Conservation (phyloP, 2,797 vertebrate species). For the Phaenicophaeus curvirostris region DNA sequence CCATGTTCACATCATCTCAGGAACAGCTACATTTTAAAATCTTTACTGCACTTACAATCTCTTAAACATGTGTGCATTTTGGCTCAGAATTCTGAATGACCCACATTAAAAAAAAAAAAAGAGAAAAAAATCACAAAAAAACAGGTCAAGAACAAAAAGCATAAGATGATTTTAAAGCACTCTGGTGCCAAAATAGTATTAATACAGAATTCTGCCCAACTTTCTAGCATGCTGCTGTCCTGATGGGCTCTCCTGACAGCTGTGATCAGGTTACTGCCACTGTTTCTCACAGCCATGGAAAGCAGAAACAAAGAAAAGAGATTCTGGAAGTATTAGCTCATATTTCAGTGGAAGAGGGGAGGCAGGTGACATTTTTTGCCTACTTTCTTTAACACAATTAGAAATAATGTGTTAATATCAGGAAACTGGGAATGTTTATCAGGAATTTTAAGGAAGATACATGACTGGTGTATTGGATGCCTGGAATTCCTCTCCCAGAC, state of each 20-base stretch:
- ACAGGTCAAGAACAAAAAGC: neutral
- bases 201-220: neutral
- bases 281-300: accelerated
- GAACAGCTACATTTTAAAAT: neutral
- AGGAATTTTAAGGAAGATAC: neutral
- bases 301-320: neutral
- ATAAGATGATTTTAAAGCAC: neutral
- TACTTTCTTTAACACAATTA: neutral
- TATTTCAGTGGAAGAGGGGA: neutral
- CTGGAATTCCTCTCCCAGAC: neutral
- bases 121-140: neutral
- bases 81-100: neutral
- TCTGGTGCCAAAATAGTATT: neutral
- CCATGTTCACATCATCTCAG: neutral
- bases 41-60: neutral
- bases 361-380: neutral
- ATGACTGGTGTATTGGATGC: neutral
- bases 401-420: too few relatives aligned
- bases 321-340: neutral
- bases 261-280: neutral
- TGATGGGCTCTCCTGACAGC: neutral
- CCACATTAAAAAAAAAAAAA: neutral
- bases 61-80: neutral
- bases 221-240: neutral
- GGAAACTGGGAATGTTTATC: too few relatives aligned